phyloP scores from a whole-genome alignment of 2,797 vertebrate species.

The Hydrocynus forskahlii region DNA sequence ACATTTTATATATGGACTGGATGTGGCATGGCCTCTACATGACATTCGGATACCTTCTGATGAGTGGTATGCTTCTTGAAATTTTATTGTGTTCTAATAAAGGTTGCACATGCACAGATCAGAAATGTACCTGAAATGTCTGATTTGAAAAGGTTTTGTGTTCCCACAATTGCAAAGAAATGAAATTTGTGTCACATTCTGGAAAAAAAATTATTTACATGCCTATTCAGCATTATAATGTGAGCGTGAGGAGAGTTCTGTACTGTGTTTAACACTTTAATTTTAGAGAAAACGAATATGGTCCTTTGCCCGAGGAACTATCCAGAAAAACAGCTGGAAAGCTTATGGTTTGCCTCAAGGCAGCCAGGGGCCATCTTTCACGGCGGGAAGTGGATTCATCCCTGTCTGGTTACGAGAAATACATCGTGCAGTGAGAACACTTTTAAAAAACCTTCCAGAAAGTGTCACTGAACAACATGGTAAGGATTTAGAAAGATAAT shows the following conservation, averaged over 20 bases:
- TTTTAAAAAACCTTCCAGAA: not conserved
- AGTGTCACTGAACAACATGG: not conserved
- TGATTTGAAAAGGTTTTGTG: not conserved
- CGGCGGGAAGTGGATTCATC: not conserved
- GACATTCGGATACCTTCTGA: too few species aligned
- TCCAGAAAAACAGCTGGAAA: constrained; percentile 2
- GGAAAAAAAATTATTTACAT: not conserved
- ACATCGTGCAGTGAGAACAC: not conserved
- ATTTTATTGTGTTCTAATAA: too few species aligned
- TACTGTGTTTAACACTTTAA: constrained; percentile 5
- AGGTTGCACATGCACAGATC: too few species aligned
- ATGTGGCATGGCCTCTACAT: not conserved
- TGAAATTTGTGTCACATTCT: not conserved
- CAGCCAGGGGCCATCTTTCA: not conserved
- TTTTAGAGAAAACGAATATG: constrained; percentile 10
- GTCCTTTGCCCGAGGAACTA: not conserved
- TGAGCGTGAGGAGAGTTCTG: not conserved
- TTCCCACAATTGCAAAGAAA: not conserved
- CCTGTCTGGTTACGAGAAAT: constrained; percentile 3
- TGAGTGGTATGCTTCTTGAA: too few species aligned
- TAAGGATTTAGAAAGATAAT: too few species aligned
- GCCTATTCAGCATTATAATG: not conserved
- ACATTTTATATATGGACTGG: not conserved
- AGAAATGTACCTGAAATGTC: too few species aligned
- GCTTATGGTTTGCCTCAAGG: not conserved